phyloP scores from a whole-genome alignment of 2,113 vertebrate species.

The Bos javanicus region DNA sequence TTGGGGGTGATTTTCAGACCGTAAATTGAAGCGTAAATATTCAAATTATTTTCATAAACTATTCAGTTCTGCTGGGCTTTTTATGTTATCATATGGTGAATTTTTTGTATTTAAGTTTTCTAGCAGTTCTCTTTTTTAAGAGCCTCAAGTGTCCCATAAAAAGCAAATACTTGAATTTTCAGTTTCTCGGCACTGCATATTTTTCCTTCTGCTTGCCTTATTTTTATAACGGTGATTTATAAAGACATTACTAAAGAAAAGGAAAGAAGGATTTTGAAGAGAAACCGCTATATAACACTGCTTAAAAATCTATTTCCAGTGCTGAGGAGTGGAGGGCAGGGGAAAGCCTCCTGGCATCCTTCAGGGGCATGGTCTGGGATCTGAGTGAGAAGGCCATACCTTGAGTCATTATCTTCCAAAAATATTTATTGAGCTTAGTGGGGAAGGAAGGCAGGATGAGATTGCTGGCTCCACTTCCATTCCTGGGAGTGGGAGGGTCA shows the following conservation, averaged over 20 bases:
- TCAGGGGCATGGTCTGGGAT: not conserved
- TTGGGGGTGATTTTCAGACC: conserved; percentile 75
- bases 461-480: not conserved
- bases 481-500: not conserved
- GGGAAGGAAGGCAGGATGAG: not conserved
- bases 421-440: not conserved
- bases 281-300: conserved; percentile 69
- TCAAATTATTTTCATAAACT: conserved; percentile 82
- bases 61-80: conserved; percentile 76
- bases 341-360: not conserved
- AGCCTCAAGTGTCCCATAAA: conserved; percentile 90
- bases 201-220: conserved; percentile 87
- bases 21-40: conserved; percentile 80
- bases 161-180: conserved; percentile 86
- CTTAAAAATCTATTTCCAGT: conserved; percentile 71
- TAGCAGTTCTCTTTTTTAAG: conserved; percentile 87
- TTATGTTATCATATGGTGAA: conserved; percentile 79
- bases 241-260: conserved; percentile 80
- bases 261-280: conserved; percentile 73
- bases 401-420: conserved; percentile 27
- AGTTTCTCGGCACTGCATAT: conserved; percentile 83
- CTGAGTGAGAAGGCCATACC: not conserved
- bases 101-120: conserved; percentile 86
- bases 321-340: not conserved
- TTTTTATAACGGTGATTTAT: conserved; percentile 91